A percentile compares a stretch with the other conserved stretches of the same genome.
Conservation (phyloP, 2,888 invertebrate genomes). For the Adineta ricciae region DNA sequence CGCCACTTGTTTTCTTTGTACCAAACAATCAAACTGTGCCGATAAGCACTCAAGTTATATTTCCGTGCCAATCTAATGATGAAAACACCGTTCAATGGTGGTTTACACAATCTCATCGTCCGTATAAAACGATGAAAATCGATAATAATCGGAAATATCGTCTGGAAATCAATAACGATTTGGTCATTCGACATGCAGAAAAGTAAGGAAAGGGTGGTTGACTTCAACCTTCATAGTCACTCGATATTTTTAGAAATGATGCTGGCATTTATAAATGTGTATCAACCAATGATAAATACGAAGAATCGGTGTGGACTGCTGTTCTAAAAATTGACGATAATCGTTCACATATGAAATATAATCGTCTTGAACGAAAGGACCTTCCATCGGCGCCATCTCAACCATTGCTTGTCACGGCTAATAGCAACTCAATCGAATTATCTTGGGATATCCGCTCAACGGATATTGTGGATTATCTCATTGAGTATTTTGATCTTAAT, state of each 20-base stretch:
- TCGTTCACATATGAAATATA: conserved; percentile 56
- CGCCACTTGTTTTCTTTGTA: conserved; percentile 74
- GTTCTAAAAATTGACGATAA: conserved; percentile 43
- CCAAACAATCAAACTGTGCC: conserved; percentile 77
- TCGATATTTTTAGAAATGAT: not conserved
- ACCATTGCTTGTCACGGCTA: conserved; percentile 47
- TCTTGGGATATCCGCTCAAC: not conserved
- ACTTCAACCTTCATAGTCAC: not conserved
- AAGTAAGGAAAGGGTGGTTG: not conserved
- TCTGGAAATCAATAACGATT: not conserved
- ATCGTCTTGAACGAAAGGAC: conserved; percentile 63
- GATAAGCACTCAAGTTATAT: conserved; percentile 63
- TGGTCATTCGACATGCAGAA: not conserved
- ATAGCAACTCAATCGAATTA: not conserved
- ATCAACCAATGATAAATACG: not conserved
- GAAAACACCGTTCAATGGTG: not conserved
- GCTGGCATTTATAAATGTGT: conserved; percentile 24
- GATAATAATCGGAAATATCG: not conserved
- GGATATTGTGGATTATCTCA: not conserved
- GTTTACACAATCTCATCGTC: not conserved
- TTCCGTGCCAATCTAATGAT: conserved; percentile 58
- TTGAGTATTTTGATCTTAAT: not conserved
- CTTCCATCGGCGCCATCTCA: conserved; percentile 66
- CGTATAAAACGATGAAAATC: not conserved
- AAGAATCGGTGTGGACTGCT: not conserved